A percentile compares a stretch with the other conserved stretches of the same genome.
phyloP scores from a whole-genome alignment of 2,888 invertebrate genomes.

The Dynastes grantii region DNA sequence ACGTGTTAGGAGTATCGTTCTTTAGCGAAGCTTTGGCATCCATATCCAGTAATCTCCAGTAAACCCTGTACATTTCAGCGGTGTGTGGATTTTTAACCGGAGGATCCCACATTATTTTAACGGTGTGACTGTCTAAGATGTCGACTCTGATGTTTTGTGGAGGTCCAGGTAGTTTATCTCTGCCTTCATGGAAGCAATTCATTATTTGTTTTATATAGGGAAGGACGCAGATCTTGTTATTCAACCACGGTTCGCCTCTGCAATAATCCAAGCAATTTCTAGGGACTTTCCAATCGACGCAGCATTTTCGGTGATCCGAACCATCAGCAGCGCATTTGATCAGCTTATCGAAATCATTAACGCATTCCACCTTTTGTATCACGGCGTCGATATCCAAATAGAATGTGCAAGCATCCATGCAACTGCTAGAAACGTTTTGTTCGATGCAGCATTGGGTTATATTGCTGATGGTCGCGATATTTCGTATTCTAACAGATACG shows the following conservation, averaged over 20 bases:
- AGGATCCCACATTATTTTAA: constrained; percentile 81
- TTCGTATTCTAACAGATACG: constrained; percentile 81
- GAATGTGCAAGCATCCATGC: constrained; percentile 89
- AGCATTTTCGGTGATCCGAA: constrained; percentile 88
- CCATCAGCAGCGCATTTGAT: constrained; percentile 90
- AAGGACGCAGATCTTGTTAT: constrained; percentile 79
- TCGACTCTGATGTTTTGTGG: constrained; percentile 78
- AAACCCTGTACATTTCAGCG: constrained; percentile 87
- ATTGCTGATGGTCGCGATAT: constrained; percentile 77
- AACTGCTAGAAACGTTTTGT: constrained; percentile 84
- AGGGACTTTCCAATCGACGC: constrained; percentile 85
- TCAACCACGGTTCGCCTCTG: constrained; percentile 81
- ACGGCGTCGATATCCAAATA: constrained; percentile 88
- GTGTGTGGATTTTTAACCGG: constrained; percentile 87
- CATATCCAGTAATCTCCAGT: constrained; percentile 81
- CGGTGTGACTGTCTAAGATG: constrained; percentile 74
- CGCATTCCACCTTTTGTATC: constrained; percentile 85
- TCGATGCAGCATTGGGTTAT: constrained; percentile 87
- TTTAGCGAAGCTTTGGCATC: constrained; percentile 75
- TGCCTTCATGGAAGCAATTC: constrained; percentile 86
- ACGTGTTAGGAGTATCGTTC: constrained; percentile 82
- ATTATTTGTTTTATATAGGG: constrained; percentile 83
- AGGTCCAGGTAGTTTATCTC: constrained; percentile 86
- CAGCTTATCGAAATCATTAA: constrained; percentile 87
- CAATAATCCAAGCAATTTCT: constrained; percentile 89